Evolutionary conservation across 2,113 vertebrate species (phyloP), one percentile per base, ranked within the genome.

Genomic region (Salvelinus alpinus): DNA sequence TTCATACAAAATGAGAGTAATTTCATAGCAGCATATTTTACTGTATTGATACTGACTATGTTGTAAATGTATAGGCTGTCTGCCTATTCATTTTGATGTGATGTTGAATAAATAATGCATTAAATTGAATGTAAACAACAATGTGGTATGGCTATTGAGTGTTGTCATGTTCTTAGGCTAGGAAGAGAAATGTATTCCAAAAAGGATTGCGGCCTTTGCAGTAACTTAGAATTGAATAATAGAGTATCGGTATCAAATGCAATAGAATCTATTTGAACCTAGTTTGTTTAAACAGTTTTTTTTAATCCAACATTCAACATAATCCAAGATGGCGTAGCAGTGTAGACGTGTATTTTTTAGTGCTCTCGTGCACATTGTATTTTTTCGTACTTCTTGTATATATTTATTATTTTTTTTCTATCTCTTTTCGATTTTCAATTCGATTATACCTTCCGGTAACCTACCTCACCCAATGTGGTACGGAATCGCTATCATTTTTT

Each of bases 1-100:
- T 76, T 71, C 59, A 74, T 66, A 69, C 76, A 62, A 57, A 38
- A 51, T 67, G 57, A 44, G 14, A 60, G 71, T 72, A 11, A 82
- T 60, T 76, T 80, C 71, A 78, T 71, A 77, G 64, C 51, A 34
- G 71, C 69, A 72, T 77, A 77, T 76, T 78, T 73, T 73, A 74
- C 73, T 77, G 64, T 80, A 64, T 59, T 70, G 31, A 76, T 72
- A 64, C 18, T 20, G 29, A 69, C 64, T 67, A 47, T 74, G 60
- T 69, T 82, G 68, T 79, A 44, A 71, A 59, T 73, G 20, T 81
- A 76, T 79, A 72, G 57, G 29, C 24, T 51, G 72, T 67, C 44
- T 67, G 70, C 64, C 64, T 70, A 73, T 80, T 80, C 67, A 71
- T 64, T 74, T 51, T 85, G 75, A 62, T 70, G 76, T 73, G 74